These are phyloP conservation scores for Phalera bucephala DNA, from an alignment of 2,888 invertebrate genomes.

Conservation along the genomic window DNA sequence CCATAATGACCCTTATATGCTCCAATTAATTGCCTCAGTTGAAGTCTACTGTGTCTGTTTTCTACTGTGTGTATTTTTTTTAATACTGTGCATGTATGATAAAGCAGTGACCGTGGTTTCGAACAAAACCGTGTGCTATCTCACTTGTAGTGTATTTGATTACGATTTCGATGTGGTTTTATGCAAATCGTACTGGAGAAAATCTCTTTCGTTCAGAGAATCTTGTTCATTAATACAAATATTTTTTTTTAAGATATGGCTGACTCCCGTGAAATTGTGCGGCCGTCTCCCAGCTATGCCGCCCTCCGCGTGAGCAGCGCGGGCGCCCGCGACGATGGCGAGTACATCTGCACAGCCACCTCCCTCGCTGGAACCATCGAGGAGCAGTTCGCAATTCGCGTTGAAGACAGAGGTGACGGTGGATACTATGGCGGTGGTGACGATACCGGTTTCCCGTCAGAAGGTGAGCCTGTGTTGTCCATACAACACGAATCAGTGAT, in stretches of 20 bases:
- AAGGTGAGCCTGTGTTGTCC: neutral
- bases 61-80: too few relatives aligned
- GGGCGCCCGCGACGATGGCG: constrained; percentile 84
- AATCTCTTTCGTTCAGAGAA: too few relatives aligned
- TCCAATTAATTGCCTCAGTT: too few relatives aligned
- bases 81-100: too few relatives aligned
- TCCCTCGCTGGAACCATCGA: constrained; percentile 86
- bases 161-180: too few relatives aligned
- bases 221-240: too few relatives aligned
- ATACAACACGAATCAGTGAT: neutral
- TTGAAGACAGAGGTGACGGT: constrained; percentile 70
- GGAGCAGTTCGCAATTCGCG: constrained; percentile 84
- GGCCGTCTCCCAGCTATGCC: constrained; percentile 52
- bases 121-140: too few relatives aligned
- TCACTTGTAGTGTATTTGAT: too few relatives aligned
- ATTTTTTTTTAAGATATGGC: constrained; percentile 33
- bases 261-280: constrained; percentile 43
- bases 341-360: constrained; percentile 87
- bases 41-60: too few relatives aligned
- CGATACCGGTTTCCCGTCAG: neutral
- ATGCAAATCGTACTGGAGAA: too few relatives aligned
- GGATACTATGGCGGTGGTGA: constrained; percentile 39
- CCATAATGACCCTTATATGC: too few relatives aligned
- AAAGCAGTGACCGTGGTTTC: too few relatives aligned
- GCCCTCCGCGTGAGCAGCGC: constrained; percentile 49